Base-by-base conservation (phyloP, 2,113 vertebrate genomes). In the Pristiophorus japonicus region DNA sequence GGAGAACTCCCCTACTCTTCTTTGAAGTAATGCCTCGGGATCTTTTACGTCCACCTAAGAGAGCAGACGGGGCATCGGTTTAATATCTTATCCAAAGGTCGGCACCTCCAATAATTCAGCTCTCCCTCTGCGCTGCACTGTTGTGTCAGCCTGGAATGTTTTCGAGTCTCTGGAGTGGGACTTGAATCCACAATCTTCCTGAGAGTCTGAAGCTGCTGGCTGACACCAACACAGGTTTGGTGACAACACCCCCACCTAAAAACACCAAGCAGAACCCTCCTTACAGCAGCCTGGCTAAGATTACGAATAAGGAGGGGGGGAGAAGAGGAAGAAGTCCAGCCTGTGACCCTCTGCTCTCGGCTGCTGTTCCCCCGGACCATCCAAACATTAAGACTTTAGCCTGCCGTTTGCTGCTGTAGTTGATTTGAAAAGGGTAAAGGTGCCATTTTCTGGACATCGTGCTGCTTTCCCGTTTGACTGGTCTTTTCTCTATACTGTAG, bases 401-500 rank as follows among this genome's bases (percentile, higher is more conserved):
- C 5, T 20, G 16, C 4, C 6, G 0, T 81, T 59, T 81, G 78
- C 2, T 47, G 24, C 24, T 88, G 24, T 55, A 14, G 10, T 55
- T 88, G 45, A 47, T 55, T 87, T 55, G 22, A 27, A 45, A 88
- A 30, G 47, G 24, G 47, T 11, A 3, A 34, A 84, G 81, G 38
- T 51, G 85, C 24, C 81, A 85, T 90, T 59, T 90, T 55, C 51
- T 90, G 27, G 11, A 12, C 47, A 10, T 59, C 11, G 51, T 12
- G 12, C 24, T 30, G 30, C n/a, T 63, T 63, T 92, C 59, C 87
- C 5, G 47, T 34, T 22, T 94, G 63, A 94, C 63, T 45, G 2
- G 18, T 47, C 62, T 22, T 22, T 94, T 59, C 8, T 94, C 91
- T 67, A 5, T 0, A 85, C 5, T 45, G 3, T 96, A 99, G 99